Evolutionary conservation across 2,888 invertebrate species (phyloP).

Genomic region (Pherbina coryleti): DNA sequence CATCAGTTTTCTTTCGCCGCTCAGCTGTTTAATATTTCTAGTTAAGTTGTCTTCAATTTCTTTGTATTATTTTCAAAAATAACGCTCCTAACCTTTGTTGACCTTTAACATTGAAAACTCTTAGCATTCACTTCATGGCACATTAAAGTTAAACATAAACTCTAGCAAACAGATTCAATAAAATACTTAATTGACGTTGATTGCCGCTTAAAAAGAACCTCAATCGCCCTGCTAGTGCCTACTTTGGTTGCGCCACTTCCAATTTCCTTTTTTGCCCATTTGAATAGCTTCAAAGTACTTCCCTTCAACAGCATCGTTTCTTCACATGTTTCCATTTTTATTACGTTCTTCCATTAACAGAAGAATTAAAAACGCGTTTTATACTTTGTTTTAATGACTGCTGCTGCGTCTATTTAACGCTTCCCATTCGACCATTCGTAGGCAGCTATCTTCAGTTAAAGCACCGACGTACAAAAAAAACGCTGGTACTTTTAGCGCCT

Average conservation of each 20-base stretch:
- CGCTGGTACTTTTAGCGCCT: slow-evolving; percentile 25
- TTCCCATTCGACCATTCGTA: neutral
- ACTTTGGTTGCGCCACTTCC: too few species aligned
- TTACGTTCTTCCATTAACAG: slow-evolving; percentile 44
- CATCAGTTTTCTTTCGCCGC: too few species aligned
- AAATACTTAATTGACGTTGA: neutral
- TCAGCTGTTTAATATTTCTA: too few species aligned
- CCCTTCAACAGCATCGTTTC: neutral
- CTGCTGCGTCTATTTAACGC: too few species aligned
- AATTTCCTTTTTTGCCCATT: too few species aligned
- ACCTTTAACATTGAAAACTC: too few species aligned
- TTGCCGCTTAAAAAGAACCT: neutral
- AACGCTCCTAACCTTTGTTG: too few species aligned
- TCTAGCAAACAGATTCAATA: neutral
- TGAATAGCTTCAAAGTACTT: too few species aligned
- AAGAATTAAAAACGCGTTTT: slow-evolving; percentile 39
- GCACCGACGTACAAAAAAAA: neutral
- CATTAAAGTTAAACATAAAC: neutral
- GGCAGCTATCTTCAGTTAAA: neutral
- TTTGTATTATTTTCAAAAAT: too few species aligned
- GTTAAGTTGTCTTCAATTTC: too few species aligned
- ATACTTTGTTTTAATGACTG: slow-evolving; percentile 7
- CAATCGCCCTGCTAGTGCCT: neutral
- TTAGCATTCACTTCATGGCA: neutral
- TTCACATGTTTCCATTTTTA: slow-evolving; percentile 36